Base-by-base conservation (phyloP, 2,113 vertebrate genomes). In the Hydrochoerus hydrochaeris region DNA sequence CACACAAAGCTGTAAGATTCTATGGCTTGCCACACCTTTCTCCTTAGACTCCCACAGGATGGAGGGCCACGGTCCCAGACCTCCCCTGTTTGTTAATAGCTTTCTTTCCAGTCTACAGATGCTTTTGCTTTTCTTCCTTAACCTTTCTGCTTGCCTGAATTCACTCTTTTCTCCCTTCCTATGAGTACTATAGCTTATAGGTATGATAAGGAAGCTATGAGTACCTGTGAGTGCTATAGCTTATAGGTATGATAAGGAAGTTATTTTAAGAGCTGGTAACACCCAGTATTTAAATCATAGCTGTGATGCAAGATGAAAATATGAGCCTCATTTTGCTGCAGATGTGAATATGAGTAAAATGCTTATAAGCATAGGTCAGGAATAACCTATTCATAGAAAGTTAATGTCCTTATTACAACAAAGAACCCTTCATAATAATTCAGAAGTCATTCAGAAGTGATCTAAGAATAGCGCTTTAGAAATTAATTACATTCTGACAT, bases 361-460 rank as follows among this genome's bases (percentile, higher is more conserved):
- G 63, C 85, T 94, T 65, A 3, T 60, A 88, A 69, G n/a, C 9
- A 28, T 71, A 19, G 26, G n/a, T 85, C 96, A 95, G 90, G 26
- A 92, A 95, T 44, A 57, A 54, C 67, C 85, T 88, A 80, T 57
- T 94, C 63, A 82, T 49, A 16, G 92, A 71, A 92, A 81, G 2
- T 62, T 67, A 91, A 83, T 94, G 9, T 16, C 14, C 90, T 86
- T 75, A 32, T 81, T 92, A 63, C 88, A 92, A 94, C 88, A 87
- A 96, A 87, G 62, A 91, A 85, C 20, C 65, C 63, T 71, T 81
- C 52, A 80, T 82, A 78, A 86, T 92, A 90, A 95, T 28, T 90
- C 91, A 57, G 26, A 95, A 96, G 38, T 96, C 91, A 85, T 90
- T 94, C 69, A 90, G 95, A 95, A 94, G 35, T 57, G 58, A 97